Evolutionary conservation across 2,888 invertebrate genomes (phyloP), one percentile per base, ranked within the genome.

Genomic region (Melanotus villosus): DNA sequence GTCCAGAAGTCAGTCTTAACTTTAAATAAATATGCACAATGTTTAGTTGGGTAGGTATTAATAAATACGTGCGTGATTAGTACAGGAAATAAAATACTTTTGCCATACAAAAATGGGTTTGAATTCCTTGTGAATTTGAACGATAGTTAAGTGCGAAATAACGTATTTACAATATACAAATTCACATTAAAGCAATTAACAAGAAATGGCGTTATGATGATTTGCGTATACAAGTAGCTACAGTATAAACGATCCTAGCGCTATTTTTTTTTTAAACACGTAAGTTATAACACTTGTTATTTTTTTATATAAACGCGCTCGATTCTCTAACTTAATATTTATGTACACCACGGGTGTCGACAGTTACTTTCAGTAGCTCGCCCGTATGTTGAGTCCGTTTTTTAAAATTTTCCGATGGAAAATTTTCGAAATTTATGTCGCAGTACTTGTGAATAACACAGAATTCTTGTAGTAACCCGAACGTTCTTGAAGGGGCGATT

Each of bases 391-490:
- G 32, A 52, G 26, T 50, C 9, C 16, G 6, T 50, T 26, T 23
- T 52, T 10, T 47, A 47, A 16, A 52, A 32, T 1, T 32, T 16
- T 56, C 12, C 19, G 36, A 2, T 7, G 7, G 26, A n/a, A n/a
- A n/a, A 26, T 59, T 43, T 59, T 57, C 50, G 19, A 45, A 43
- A 71, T 81, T 83, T 89, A 89, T 84, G 95, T 95, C 82, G 95
- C 95, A 83, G 94, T 94, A 83, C 94, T 94, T 79, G 94, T 94
- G 85, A 95, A 95, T 75, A 95, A 88, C 76, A 95, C 94, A 32
- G 95, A 95, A 86, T 94, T 95, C 86, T 95, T 95, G 88, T 95
- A 95, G 86, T 95, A 95, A 78, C 91, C 90, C 67, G 90, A 89
- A 71, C 92, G 89, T 85, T 95, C 95, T 79, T 94, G 93, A 72